Evolutionary conservation across 2,113 vertebrate genomes (phyloP).

Genomic region (Labrus mixtus): DNA sequence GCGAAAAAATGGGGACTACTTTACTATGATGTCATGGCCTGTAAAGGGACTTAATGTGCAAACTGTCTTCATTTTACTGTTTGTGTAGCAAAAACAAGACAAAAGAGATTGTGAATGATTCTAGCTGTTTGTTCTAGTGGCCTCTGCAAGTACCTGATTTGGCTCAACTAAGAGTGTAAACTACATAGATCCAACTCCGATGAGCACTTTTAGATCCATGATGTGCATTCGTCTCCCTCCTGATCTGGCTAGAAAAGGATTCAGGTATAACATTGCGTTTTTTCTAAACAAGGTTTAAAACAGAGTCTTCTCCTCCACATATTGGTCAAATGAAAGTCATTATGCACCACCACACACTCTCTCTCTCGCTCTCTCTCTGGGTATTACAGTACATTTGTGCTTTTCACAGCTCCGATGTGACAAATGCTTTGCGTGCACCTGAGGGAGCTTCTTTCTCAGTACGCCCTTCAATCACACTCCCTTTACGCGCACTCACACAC

Average conservation of each 20-base stretch:
- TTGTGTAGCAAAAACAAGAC: conserved; percentile 39
- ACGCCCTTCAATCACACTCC: conserved; percentile 55
- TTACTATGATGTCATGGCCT: conserved; percentile 50
- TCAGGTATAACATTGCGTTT: conserved; percentile 57
- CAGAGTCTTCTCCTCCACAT: conserved; percentile 10
- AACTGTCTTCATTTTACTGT: conserved; percentile 46
- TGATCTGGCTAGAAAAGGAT: conserved; percentile 22
- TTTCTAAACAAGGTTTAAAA: conserved; percentile 4
- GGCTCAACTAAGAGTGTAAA: neutral
- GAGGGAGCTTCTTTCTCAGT: conserved; percentile 52
- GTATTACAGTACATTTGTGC: conserved; percentile 38
- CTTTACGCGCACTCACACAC: conserved; percentile 29
- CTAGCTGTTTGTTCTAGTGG: conserved; percentile 36
- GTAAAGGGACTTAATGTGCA: conserved; percentile 24
- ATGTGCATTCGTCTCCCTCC: conserved; percentile 19
- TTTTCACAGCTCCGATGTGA: conserved; percentile 63
- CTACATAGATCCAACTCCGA: neutral
- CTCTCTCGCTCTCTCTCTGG: neutral
- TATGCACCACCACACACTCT: conserved; percentile 3
- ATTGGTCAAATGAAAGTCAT: conserved; percentile 55
- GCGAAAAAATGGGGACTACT: conserved; percentile 26
- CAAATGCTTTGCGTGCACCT: conserved; percentile 64
- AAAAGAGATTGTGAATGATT: conserved; percentile 11
- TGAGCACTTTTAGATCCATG: conserved; percentile 13
- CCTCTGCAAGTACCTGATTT: conserved; percentile 23